Base-by-base conservation (phyloP, 1,140 invertebrate species). In the Camponotus pennsylvanicus region DNA sequence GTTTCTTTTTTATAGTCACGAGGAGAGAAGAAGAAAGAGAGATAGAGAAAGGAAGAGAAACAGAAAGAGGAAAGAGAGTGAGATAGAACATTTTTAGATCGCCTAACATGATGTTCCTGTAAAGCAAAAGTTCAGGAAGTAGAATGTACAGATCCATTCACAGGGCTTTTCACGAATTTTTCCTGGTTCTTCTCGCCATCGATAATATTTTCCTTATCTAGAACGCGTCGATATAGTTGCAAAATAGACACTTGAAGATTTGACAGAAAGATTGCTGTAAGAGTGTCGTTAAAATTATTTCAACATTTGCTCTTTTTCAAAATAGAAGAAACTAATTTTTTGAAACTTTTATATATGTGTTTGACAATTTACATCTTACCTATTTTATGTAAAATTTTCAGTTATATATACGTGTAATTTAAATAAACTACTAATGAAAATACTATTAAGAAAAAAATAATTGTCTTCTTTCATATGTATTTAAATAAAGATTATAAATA, bases 1-100 rank as follows among this genome's bases (percentile, higher is more conserved):
- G 87, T 75, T 66, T 91, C 61, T 34, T 89, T 82, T 86, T 88
- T 52, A 52, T 18, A 45, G 42, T 45, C n/a, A 34, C 45, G 45
- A 49, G 45, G 45, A 49, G 45, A 42, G n/a, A 45, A n/a, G 21
- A 15, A 45, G 11, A 52, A 13, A 55, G 8, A 42, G 8, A 52
- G 15, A 55, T 13, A 32, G n/a, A 45, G 32, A 64, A 2, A 64
- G 59, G 55, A 8, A 69, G 9, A 69, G 2, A 57, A 7, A 71
- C n/a, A 78, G 5, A 77, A 8, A 42, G n/a, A 27, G 77, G 3
- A 8, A 15, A 32, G 11, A 52, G n/a, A 52, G 61, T 34, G 61
- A 69, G 63, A 40, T 13, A 49, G 66, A 83, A 13, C 55, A 32
- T 71, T 42, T 70, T 71, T 27, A 70, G 9, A 80, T 70, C 32